Conservation (phyloP, 1,140 invertebrate species). For the Philotrypesis tridentata region DNA sequence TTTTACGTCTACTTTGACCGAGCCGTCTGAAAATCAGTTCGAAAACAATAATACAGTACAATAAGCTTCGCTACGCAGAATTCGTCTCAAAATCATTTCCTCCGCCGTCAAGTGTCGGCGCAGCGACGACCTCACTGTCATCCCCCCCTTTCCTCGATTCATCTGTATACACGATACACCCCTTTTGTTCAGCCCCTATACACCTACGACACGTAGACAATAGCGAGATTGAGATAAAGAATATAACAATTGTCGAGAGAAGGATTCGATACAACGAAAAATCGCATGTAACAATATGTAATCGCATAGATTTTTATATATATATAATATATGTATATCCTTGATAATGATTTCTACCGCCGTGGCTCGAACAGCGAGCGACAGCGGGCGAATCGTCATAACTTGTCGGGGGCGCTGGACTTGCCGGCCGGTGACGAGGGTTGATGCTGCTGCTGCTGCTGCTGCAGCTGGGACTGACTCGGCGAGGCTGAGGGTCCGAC, state of each 20-base stretch:
- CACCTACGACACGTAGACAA: background rate
- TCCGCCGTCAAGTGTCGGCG: background rate
- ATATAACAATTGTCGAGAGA: background rate
- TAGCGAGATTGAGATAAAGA: background rate
- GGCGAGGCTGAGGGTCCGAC: constrained; percentile 60
- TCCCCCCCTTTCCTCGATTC: background rate
- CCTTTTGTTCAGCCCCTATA: background rate
- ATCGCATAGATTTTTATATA: too few relatives aligned
- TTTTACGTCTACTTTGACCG: too few relatives aligned
- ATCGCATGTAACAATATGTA: too few relatives aligned
- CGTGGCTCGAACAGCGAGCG: constrained; percentile 70
- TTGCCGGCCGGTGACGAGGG: constrained; percentile 47
- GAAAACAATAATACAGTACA: too few relatives aligned
- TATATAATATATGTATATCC: too few relatives aligned
- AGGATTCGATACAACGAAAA: too few relatives aligned
- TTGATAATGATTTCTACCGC: constrained; percentile 52
- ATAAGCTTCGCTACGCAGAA: too few relatives aligned
- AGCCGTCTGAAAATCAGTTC: too few relatives aligned
- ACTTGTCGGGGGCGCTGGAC: constrained; percentile 65
- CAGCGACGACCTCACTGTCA: background rate
- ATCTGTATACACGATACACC: background rate
- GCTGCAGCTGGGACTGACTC: background rate
- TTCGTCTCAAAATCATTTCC: too few relatives aligned
- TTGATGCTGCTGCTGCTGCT: background rate
- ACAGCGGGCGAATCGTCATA: constrained; percentile 71